Conservation (phyloP, 1,140 invertebrate species). For the Cotesia glomerata region DNA sequence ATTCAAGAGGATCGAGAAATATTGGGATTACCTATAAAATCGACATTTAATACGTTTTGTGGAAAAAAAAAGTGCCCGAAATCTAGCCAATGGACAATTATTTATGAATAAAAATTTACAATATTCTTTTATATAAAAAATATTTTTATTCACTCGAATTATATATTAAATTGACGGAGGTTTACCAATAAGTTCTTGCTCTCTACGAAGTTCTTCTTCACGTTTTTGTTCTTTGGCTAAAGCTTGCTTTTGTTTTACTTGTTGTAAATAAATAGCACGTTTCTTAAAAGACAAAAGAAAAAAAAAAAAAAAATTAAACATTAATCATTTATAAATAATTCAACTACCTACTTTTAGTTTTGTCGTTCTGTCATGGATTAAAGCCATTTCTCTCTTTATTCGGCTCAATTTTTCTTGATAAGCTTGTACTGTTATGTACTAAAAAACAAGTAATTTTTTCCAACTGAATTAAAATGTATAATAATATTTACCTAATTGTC, state of each 20-base stretch:
- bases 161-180: conserved; percentile 21
- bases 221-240: conserved; percentile 50
- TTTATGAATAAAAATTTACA: conserved; percentile 41
- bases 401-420: conserved; percentile 54
- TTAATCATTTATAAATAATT: neutral
- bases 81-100: conserved; percentile 53
- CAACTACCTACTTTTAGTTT: conserved; percentile 57
- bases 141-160: neutral
- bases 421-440: conserved; percentile 49
- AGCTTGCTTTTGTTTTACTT: conserved; percentile 56
- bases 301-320: neutral
- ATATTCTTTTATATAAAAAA: neutral
- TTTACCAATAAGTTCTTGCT: conserved; percentile 53
- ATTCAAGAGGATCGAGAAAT: conserved; percentile 98
- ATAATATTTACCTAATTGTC: no score
- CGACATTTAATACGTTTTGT: conserved; percentile 92
- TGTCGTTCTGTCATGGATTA: conserved; percentile 51
- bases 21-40: conserved; percentile 78
- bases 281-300: conserved; percentile 44
- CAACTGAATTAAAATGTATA: no score
- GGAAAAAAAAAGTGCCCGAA: conserved; percentile 55
- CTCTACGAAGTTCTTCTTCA: conserved; percentile 49
- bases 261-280: conserved; percentile 54
- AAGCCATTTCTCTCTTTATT: conserved; percentile 56
- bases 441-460: conserved; percentile 18